Evolutionary conservation across 2,113 vertebrate genomes (phyloP).

Genomic region (Dissostichus mawsoni): DNA sequence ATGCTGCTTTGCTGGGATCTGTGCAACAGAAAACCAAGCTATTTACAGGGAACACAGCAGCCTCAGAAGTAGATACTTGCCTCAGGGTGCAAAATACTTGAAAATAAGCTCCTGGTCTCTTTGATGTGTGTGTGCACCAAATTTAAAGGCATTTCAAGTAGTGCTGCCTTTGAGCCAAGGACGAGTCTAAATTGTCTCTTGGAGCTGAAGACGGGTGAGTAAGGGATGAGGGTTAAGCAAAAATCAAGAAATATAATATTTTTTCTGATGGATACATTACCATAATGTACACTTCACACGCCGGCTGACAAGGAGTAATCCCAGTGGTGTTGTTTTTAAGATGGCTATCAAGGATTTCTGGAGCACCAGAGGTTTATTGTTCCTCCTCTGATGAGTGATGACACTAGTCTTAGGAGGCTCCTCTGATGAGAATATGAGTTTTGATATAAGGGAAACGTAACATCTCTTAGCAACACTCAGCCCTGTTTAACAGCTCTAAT

Average conservation of each 20-base stretch:
- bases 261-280: conserved; percentile 68
- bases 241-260: conserved; percentile 72
- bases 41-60: conserved; percentile 82
- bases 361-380: conserved; percentile 68
- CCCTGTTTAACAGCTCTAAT: conserved; percentile 72
- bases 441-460: conserved; percentile 64
- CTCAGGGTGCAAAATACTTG: conserved; percentile 83
- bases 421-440: conserved; percentile 68
- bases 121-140: conserved; percentile 84
- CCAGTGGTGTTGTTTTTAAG: conserved; percentile 51
- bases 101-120: conserved; percentile 85
- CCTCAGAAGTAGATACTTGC: conserved; percentile 80
- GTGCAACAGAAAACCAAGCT: conserved; percentile 79
- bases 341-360: conserved; percentile 63
- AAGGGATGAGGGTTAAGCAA: conserved; percentile 70
- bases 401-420: conserved; percentile 64
- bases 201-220: conserved; percentile 68
- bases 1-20: conserved; percentile 73
- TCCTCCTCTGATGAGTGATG: conserved; percentile 68
- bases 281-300: conserved; percentile 70
- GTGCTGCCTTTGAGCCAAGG: conserved; percentile 84
- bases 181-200: conserved; percentile 82
- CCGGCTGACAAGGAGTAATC: conserved; percentile 61
- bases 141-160: conserved; percentile 84
- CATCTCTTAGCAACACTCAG: conserved; percentile 51